phyloP scores from a whole-genome alignment of 1,140 invertebrate genomes.

The Zaprionus vittiger region DNA sequence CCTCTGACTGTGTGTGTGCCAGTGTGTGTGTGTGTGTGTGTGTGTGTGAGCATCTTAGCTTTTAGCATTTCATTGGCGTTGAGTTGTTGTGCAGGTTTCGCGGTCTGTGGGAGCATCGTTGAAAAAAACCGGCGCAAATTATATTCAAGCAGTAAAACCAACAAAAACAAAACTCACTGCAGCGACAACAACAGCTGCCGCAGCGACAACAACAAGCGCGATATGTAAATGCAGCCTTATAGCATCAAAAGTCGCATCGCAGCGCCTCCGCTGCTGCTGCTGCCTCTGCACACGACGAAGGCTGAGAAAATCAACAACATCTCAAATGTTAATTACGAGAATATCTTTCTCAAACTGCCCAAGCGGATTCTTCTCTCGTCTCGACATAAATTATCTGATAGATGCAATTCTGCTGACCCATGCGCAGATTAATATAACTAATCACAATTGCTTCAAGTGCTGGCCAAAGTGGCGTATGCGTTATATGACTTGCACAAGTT shows the following conservation, averaged over 20 bases:
- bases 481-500: constrained; percentile 5
- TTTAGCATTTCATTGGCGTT: constrained; percentile 78
- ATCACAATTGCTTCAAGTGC: constrained; percentile 5
- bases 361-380: constrained; percentile 29
- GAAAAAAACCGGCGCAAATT: constrained; percentile 71
- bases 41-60: constrained; percentile 55
- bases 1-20: constrained; percentile 30
- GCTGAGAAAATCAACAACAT: constrained; percentile 76
- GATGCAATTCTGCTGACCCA: constrained; percentile 25
- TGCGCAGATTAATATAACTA: constrained; percentile 9
- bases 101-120: constrained; percentile 75
- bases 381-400: constrained; percentile 49
- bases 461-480: constrained; percentile 32
- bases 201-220: constrained; percentile 24
- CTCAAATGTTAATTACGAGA: constrained; percentile 81
- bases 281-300: constrained; percentile 65
- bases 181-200: constrained; percentile 11
- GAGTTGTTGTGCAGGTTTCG: constrained; percentile 77
- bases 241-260: constrained; percentile 49
- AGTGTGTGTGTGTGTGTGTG: constrained; percentile 23
- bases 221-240: constrained; percentile 47
- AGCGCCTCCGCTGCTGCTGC: neutral
- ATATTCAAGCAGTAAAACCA: constrained; percentile 50
- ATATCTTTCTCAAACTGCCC: constrained; percentile 45
- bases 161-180: constrained; percentile 17